Base-by-base conservation (phyloP, 2,113 vertebrate genomes). In the Excalfactoria chinensis region DNA sequence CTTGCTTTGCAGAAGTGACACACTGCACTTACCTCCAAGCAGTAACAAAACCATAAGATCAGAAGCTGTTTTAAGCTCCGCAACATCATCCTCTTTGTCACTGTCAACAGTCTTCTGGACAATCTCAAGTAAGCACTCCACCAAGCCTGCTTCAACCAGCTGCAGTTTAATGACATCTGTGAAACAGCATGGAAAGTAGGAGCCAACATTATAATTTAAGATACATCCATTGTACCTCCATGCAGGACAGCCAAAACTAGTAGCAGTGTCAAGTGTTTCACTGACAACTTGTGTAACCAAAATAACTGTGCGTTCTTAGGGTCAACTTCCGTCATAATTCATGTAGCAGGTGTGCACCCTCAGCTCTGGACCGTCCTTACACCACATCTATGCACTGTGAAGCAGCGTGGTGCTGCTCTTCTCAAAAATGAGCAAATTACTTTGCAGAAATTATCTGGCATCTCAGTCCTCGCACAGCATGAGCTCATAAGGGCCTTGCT, bases 21-120 rank as follows among this genome's bases (percentile, higher is more conserved):
- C 9, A 17, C 43, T 4, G 4, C 67, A 94, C 96, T 97, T 78
- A 99, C 99, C 99, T 97, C 99, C 99, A 46, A 99, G 98, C 84
- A 99, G 96, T 94, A 99, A 97, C 13, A 99, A 98, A 73, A 99
- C 99, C 99, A 99, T 99, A 75, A 99, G 98, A 97, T 99, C 99
- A 2, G 99, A 99, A 78, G 99, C 98, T 0, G 99, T 99, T 98
- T 99, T 99, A 72, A 99, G 99, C 90, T 99, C 99, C 86, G 99
- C 98, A 40, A 98, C 66, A 74, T 99, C 99, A 72, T 99, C 99
- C 48, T 99, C 99, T 92, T 98, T 97, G 91, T 99, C 98, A 53
- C 99, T 99, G 41, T 98, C 98, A 93, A 99, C 98, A 4, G 98
- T 99, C 95, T 99, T 98, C 81, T 98, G 98, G 89, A 99, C 99